Evolutionary conservation across 2,113 vertebrate species (phyloP), one percentile per base, ranked within the genome.

Genomic region (Ictidomys tridecemlineatus): DNA sequence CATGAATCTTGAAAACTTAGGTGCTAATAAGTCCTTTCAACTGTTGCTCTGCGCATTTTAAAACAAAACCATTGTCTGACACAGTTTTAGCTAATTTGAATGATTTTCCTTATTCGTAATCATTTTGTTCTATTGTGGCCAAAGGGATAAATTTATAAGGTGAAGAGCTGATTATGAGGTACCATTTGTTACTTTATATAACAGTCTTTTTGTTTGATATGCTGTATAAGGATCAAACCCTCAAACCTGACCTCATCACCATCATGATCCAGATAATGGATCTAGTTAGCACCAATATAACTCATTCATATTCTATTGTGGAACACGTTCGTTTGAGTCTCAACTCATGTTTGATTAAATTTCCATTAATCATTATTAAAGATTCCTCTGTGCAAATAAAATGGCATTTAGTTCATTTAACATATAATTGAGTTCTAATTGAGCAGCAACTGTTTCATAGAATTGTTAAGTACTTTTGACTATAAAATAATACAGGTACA

Each of bases 331-430:
- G 82, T 53, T 97, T 85, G 58, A 95, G 26, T 91, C 77, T 97
- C 91, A 98, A 93, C 72, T 97, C 94, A 74, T 91, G 97, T 82
- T 97, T 96, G 91, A 98, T 98, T 98, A 98, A 98, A 98, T 83
- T 65, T 98, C 72, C 94, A 97, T 98, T 98, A 98, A 98, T 98
- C 95, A 96, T 97, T 98, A 98, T 98, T 98, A 98, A 92, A 97
- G 85, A 98, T 97, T 98, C 96, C 48, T 97, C 97, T 97, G 95
- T 96, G 97, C 94, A 98, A 98, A 98, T 93, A 92, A 97, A 98
- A 97, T 87, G 95, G 2, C 70, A 96, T 97, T 98, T 98, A 98
- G 95, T 85, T 97, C 20, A 96, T 97, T 98, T 97, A 98, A 96
- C 42, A 97, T 97, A 94, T 94, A 98, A 97, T 96, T 98, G 92